Evolutionary conservation across 1,140 invertebrate genomes (phyloP).

Genomic region (Carposina sasakii): DNA sequence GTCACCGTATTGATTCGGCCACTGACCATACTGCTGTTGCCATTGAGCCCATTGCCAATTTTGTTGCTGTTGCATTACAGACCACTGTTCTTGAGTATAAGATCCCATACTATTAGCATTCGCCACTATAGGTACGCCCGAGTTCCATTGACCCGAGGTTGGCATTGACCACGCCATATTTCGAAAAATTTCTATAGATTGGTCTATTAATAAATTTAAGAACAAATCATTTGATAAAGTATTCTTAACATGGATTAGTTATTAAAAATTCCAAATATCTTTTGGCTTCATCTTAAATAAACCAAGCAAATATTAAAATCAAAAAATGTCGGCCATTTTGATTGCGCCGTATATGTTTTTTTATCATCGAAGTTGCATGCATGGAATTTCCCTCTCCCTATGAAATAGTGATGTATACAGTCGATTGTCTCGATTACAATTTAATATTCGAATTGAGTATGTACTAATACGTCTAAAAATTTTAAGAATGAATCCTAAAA

Average conservation of each 20-base stretch:
- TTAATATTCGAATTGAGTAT: no score
- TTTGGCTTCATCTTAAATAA: no score
- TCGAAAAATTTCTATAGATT: neutral
- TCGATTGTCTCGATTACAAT: no score
- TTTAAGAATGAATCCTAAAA: no score
- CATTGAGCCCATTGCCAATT: conserved; percentile 89
- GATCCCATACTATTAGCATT: conserved; percentile 67
- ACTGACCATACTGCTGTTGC: conserved; percentile 88
- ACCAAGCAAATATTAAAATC: no score
- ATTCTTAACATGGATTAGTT: no score
- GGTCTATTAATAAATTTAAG: neutral
- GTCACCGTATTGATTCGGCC: conserved; percentile 87
- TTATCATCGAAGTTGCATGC: no score
- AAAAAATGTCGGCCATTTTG: conserved; percentile 20
- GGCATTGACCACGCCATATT: conserved; percentile 61
- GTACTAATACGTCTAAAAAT: no score
- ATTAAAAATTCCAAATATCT: no score
- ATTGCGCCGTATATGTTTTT: neutral
- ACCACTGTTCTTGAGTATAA: conserved; percentile 81
- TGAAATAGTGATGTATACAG: no score
- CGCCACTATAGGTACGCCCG: conserved; percentile 25
- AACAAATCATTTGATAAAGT: neutral
- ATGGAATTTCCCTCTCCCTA: no score
- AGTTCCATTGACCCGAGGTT: conserved; percentile 39
- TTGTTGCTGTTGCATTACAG: conserved; percentile 81